Percentiles rank a stretch among this genome's conserved stretches.
Evolutionary conservation across 1,140 invertebrate genomes (phyloP).

Genomic region (Holotrichia oblita): DNA sequence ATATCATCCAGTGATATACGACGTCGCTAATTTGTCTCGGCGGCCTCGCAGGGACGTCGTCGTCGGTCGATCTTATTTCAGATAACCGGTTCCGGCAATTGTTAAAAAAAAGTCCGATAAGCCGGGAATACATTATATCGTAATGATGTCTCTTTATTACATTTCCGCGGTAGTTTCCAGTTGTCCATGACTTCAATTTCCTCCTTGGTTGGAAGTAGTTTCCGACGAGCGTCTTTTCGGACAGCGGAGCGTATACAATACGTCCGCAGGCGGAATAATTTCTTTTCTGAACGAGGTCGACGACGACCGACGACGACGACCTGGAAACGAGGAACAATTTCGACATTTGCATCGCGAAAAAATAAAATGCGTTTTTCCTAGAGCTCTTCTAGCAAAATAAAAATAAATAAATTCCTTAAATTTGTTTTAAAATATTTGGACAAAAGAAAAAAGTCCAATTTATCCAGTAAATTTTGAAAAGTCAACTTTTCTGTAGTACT

Average conservation of each 20-base stretch:
- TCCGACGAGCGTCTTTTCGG: neutral
- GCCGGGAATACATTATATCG: conserved; percentile 15
- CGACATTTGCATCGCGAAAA: no score
- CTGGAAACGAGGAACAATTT: no score
- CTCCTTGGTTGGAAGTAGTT: conserved; percentile 18
- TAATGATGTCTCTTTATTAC: neutral
- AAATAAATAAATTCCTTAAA: no score
- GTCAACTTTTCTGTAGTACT: no score
- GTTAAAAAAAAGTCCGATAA: conserved; percentile 27
- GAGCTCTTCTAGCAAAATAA: no score
- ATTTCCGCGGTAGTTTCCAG: conserved; percentile 22
- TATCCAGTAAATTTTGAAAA: no score
- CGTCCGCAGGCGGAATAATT: neutral
- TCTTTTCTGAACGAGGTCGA: neutral
- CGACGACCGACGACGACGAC: no score
- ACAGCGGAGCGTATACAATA: neutral
- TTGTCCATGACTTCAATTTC: conserved; percentile 33
- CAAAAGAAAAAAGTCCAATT: no score
- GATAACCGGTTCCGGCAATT: conserved; percentile 25
- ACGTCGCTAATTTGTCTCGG: neutral
- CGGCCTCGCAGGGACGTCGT: neutral
- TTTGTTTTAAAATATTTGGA: no score
- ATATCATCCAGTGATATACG: no score
- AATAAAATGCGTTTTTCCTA: no score
- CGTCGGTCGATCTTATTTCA: conserved; percentile 29